A percentile compares a stretch with the other conserved stretches of the same genome.
Evolutionary conservation across 1,140 invertebrate species (phyloP).

Genomic region (Antheraea pernyi): DNA sequence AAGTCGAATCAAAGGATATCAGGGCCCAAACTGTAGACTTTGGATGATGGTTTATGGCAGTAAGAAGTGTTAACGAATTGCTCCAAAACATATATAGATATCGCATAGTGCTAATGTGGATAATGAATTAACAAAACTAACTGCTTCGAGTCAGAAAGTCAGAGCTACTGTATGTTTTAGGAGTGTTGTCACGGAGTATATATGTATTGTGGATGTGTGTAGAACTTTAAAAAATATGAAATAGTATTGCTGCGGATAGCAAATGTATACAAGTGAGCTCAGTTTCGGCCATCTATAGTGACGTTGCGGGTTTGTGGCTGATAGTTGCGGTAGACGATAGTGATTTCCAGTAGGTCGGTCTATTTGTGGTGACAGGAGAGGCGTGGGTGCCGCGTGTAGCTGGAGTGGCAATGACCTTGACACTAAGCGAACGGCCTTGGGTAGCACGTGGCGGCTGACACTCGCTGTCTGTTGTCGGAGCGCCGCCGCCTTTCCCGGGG

Average conservation of each 20-base stretch:
- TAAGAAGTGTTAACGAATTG: too few species aligned
- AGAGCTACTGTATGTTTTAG: too few species aligned
- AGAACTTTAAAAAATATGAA: too few species aligned
- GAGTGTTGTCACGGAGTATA: background rate
- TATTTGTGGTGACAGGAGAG: constrained; percentile 77
- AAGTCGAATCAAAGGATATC: too few species aligned
- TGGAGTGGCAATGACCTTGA: constrained; percentile 78
- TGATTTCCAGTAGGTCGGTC: constrained; percentile 67
- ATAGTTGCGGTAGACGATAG: constrained; percentile 51
- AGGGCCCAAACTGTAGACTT: too few species aligned
- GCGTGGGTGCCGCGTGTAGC: constrained; percentile 76
- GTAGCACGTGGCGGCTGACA: constrained; percentile 79
- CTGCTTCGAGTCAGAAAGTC: too few species aligned
- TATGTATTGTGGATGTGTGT: background rate
- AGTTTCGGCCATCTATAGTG: constrained; percentile 5
- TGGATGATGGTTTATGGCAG: too few species aligned
- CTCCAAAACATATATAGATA: too few species aligned
- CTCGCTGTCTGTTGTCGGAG: constrained; percentile 78
- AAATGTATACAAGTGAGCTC: background rate
- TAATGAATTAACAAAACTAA: too few species aligned
- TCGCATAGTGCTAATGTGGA: too few species aligned
- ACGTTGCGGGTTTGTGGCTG: constrained; percentile 34
- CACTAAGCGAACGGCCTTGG: constrained; percentile 78
- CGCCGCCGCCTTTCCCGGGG: constrained; percentile 76
- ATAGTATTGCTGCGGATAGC: too few species aligned